Conservation (phyloP, 2,797 vertebrate genomes). For the Amphiprion clarkii region DNA sequence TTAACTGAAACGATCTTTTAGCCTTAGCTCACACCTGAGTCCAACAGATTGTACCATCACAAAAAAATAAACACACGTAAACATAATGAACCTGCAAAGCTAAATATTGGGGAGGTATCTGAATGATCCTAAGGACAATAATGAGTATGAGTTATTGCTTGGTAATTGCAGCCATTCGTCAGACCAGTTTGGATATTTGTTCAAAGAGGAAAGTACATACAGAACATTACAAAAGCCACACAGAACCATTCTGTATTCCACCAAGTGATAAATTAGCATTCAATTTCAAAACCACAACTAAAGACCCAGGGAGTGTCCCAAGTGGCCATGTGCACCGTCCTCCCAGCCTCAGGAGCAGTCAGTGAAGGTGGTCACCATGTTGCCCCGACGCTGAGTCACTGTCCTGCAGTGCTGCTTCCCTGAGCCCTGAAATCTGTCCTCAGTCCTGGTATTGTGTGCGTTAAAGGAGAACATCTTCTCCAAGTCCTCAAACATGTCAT, state of each 20-base stretch:
- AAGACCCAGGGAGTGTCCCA: conserved; percentile 32
- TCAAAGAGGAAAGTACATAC: conserved; percentile 44
- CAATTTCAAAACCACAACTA: conserved; percentile 51
- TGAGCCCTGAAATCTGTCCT: conserved; percentile 88
- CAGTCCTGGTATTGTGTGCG: conserved; percentile 86
- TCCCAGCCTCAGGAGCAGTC: conserved; percentile 80
- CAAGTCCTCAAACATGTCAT: conserved; percentile 96
- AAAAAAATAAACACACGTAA: conserved; percentile 46
- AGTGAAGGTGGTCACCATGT: conserved; percentile 98
- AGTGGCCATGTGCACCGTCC: background rate
- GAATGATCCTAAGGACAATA: conserved; percentile 38
- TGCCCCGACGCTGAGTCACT: conserved; percentile 95
- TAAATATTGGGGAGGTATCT: conserved; percentile 44
- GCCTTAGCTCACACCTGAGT: conserved; percentile 60
- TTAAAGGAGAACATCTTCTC: conserved; percentile 98
- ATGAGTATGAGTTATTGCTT: conserved; percentile 71
- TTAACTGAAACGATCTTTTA: conserved; percentile 4
- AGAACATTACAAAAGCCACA: conserved; percentile 52
- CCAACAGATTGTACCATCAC: conserved; percentile 30
- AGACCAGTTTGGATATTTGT: conserved; percentile 62
- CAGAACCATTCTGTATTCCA: conserved; percentile 43
- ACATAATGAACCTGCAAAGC: conserved; percentile 48
- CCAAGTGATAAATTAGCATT: conserved; percentile 73
- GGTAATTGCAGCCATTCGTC: conserved; percentile 39
- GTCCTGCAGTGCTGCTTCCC: conserved; percentile 95